Conservation (phyloP, 2,888 invertebrate species). For the Anaspis maculata region DNA sequence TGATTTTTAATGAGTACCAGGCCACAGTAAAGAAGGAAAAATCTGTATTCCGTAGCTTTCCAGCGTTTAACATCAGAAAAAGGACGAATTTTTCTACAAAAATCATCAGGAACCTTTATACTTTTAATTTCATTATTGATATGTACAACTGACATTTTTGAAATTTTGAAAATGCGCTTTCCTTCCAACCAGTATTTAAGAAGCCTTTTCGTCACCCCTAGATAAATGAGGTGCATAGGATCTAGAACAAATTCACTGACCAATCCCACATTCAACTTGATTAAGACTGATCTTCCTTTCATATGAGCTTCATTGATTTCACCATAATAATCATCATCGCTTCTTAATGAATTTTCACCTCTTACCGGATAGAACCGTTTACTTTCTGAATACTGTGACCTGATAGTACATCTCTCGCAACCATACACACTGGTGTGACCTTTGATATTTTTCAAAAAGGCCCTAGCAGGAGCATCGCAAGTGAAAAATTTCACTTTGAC, state of each 20-base stretch:
- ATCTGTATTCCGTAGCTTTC: conserved; percentile 5
- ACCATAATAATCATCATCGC: neutral
- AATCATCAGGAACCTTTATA: neutral
- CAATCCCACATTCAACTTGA: conserved; percentile 3
- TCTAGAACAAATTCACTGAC: conserved; percentile 5
- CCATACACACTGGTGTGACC: conserved; percentile 4
- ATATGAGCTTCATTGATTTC: conserved; percentile 1
- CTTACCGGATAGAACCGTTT: conserved; percentile 2
- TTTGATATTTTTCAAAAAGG: conserved; percentile 4
- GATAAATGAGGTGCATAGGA: conserved; percentile 8
- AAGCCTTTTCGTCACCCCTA: conserved; percentile 4
- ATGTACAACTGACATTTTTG: neutral
- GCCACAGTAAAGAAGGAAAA: conserved; percentile 3
- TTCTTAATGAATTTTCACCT: neutral
- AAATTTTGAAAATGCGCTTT: neutral
- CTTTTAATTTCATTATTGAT: neutral
- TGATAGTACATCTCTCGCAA: conserved; percentile 5
- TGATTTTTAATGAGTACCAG: neutral
- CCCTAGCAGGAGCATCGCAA: conserved; percentile 7
- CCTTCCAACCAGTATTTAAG: conserved; percentile 3
- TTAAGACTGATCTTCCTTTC: conserved; percentile 1
- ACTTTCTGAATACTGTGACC: neutral
- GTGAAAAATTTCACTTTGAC: conserved; percentile 1
- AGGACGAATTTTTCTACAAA: neutral
- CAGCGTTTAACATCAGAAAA: conserved; percentile 3